Evolutionary conservation across 2,888 invertebrate species (phyloP), one percentile per base, ranked within the genome.

Genomic region (Phasia obesa): DNA sequence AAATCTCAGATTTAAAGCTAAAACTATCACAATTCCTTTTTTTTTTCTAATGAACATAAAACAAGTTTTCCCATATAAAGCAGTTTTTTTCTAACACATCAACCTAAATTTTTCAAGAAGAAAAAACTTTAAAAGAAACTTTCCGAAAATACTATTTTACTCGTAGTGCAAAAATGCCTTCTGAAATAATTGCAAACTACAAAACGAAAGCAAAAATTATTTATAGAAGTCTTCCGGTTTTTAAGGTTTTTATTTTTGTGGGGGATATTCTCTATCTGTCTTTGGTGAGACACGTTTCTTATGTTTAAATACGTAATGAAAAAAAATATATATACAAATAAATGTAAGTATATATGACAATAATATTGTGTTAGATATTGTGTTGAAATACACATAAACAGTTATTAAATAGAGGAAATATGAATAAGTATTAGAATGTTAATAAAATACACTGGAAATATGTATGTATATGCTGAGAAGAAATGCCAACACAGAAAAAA

Each of bases 361-460:
- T 69, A 44, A 57, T 74, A 59, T 57, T 42, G 77, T 74, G 49
- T 78, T 70, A 15, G 82, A 60, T 79, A 53, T 44, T 67, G 60
- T 47, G 21, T 25, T 5, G 44, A 35, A 74, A 60, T 65, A 69
- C n/a, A 53, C 65, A 9, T 74, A 60, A 79, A 79, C 55, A 67
- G 17, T 19, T 38, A 67, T 69, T 67, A 53, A 67, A 53, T 13
- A 35, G 21, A 59, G 47, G 53, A 59, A 44, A 59, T 25, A 31
- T 49, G 44, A 64, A 57, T 42, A 42, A 38, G 11, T 51, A 13
- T 35, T 13, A 51, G 2, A 31, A 6, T 27, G 2, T 11, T 3
- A n/a, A 17, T 9, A 4, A 25, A 19, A 6, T 57, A 44, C 42
- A 73, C 71, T 65, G 2, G 19, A 2, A 59, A 21, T n/a, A n/a